Evolutionary conservation across 2,113 vertebrate genomes (phyloP).

Genomic region (Dasyurus viverrinus): DNA sequence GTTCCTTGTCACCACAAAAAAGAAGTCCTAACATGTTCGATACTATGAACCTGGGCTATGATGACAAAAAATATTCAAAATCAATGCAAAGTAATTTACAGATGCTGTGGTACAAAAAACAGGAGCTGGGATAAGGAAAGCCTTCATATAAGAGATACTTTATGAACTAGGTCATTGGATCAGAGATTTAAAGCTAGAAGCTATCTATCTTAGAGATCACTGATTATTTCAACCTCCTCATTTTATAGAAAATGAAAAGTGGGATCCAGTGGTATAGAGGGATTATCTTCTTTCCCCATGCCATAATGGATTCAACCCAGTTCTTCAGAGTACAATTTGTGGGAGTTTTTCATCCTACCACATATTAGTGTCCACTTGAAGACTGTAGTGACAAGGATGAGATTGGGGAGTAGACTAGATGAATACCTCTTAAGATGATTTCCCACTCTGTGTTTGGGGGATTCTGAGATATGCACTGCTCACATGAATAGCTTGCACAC

Average conservation of each 20-base stretch:
- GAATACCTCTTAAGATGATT: background rate
- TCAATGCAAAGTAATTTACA: background rate
- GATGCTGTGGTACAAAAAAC: background rate
- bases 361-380: background rate
- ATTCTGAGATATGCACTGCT: background rate
- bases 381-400: background rate
- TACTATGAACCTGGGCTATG: background rate
- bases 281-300: background rate
- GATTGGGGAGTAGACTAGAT: background rate
- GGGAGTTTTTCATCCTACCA: background rate
- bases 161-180: background rate
- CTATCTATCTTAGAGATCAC: background rate
- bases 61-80: background rate
- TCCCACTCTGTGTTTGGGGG: background rate
- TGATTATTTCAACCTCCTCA: background rate
- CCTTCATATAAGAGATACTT: background rate
- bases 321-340: background rate
- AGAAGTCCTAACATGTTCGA: background rate
- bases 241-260: background rate
- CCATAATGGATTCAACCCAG: background rate
- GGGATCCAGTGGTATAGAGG: background rate
- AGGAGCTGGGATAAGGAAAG: background rate
- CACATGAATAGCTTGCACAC: background rate
- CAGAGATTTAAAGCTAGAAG: background rate
- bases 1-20: background rate